Evolutionary conservation across 2,113 vertebrate species (phyloP), one percentile per base, ranked within the genome.

Genomic region (Gulo gulo): DNA sequence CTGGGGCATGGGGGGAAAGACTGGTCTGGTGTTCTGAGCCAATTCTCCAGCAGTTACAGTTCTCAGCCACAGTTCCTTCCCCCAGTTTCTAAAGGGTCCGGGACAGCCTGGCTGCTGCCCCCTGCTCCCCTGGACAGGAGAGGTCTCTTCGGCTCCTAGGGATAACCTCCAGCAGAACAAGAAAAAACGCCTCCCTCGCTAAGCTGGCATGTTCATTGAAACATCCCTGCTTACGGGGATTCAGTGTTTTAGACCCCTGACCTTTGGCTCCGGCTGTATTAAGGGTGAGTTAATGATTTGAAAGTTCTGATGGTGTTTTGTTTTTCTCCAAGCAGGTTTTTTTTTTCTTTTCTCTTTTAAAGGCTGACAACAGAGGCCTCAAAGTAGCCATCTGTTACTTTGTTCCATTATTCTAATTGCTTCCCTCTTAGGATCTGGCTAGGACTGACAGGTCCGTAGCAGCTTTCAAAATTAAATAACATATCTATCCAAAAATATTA

Each of bases 241-340:
- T 74, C 26, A 20, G 71, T 13, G 80, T 89, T 89, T 96, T 90
- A 92, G 91, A 91, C 7, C 76, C 88, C 45, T 63, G 92, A 97
- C 89, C 96, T 92, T 95, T 96, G 92, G 81, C 23, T 96, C 4
- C 0, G 16, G 42, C 84, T 90, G 45, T 87, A 23, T 94, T 82
- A 82, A 63, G 16, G 88, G 26, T 92, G 73, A 96, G 98, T 97
- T 98, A 97, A 97, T 97, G 96, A 98, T 97, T 98, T 95, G 95
- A 93, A 85, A 55, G 42, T 83, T 90, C 65, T 87, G 67, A 42
- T 92, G 39, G 36, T 89, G 55, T 65, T 97, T 97, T 95, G 39
- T 65, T 93, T 93, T 97, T 88, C 63, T 93, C 31, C 57, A 76
- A 63, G 55, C 50, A 83, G 34, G 29, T 6, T 13, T 47, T 84